phyloP scores from a whole-genome alignment of 2,113 vertebrate genomes.

The Podilymbus podiceps region DNA sequence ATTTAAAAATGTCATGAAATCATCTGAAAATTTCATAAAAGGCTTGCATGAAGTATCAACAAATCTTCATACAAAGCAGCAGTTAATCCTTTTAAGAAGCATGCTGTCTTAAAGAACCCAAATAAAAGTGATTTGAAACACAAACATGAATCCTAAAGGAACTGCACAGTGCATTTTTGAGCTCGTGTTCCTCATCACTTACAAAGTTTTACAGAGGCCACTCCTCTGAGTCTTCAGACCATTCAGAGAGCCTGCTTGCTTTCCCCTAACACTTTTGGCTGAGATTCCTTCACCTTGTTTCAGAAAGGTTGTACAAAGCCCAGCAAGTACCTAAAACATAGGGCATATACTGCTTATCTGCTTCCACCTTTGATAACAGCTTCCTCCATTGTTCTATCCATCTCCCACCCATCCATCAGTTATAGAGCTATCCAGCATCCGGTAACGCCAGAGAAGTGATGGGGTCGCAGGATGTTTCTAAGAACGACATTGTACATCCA shows the following conservation, averaged over 20 bases:
- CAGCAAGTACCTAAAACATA: rapidly evolving
- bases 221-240: not conserved
- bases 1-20: not conserved
- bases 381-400: not conserved
- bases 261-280: not conserved
- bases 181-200: not conserved
- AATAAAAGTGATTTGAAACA: not conserved
- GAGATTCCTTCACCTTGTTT: not conserved
- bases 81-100: not conserved
- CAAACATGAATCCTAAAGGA: not conserved
- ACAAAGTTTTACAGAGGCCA: not conserved
- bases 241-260: not conserved
- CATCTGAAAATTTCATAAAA: not conserved
- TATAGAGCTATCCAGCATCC: not conserved
- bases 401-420: not conserved
- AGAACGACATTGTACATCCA: not conserved
- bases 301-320: not conserved
- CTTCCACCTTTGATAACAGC: not conserved
- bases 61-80: not conserved
- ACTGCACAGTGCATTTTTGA: not conserved
- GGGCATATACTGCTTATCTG: not conserved
- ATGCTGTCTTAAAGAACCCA: not conserved
- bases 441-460: not conserved
- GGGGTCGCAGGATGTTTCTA: not conserved
- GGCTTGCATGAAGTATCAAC: not conserved